Evolutionary conservation across 2,888 invertebrate genomes (phyloP).

Genomic region (Tiphia femorata): DNA sequence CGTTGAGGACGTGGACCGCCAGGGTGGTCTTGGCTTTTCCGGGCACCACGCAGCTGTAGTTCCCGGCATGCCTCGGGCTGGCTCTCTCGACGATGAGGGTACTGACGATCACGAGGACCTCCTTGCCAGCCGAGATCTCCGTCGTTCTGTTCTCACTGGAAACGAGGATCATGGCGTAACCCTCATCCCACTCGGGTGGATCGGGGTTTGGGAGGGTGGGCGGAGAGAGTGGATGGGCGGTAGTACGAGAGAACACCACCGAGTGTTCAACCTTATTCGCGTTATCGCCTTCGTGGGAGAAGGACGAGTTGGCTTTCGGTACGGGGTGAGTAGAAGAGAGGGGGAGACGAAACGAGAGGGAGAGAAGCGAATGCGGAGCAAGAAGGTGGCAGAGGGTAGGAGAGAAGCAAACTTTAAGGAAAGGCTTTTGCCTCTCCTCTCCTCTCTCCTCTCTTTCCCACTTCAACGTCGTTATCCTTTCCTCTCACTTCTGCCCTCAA

Average conservation of each 20-base stretch:
- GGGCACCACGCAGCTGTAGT: conserved; percentile 73
- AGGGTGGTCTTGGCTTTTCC: conserved; percentile 72
- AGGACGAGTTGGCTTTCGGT: too few relatives aligned
- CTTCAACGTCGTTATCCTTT: neutral
- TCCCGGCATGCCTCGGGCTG: conserved; percentile 73
- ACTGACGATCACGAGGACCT: conserved; percentile 68
- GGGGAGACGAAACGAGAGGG: neutral
- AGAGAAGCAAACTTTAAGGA: neutral
- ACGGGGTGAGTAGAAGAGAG: neutral
- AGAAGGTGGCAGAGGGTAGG: neutral
- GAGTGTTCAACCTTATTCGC: neutral
- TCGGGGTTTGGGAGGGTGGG: too few relatives aligned
- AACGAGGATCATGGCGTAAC: conserved; percentile 13
- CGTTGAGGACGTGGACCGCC: conserved; percentile 75
- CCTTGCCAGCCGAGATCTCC: conserved; percentile 61
- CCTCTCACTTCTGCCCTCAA: neutral
- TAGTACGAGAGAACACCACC: conserved; percentile 8
- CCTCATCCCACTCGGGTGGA: conserved; percentile 16
- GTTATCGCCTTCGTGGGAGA: neutral
- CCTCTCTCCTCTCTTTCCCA: neutral
- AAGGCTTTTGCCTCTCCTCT: neutral
- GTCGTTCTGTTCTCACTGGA: conserved; percentile 70
- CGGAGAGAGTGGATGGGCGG: too few relatives aligned
- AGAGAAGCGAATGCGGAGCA: too few relatives aligned
- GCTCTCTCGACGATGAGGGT: conserved; percentile 72